A percentile compares a stretch with the other conserved stretches of the same genome.
Conservation (phyloP, 1,140 invertebrate species). For the Spodoptera frugiperda region DNA sequence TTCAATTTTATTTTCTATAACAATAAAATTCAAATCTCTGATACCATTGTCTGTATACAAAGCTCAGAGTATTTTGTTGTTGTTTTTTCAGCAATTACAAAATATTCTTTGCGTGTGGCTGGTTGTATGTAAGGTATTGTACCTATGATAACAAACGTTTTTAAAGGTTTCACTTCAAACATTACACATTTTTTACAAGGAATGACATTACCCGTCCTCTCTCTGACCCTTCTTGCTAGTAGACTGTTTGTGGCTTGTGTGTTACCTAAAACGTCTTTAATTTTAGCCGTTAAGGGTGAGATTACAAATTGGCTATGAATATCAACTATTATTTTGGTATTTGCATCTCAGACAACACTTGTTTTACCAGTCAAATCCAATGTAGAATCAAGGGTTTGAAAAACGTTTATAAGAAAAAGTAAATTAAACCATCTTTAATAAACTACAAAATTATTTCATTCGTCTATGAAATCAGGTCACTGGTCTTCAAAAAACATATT, state of each 20-base stretch:
- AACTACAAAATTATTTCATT: too few species aligned
- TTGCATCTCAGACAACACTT: background rate
- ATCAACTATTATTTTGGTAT: background rate
- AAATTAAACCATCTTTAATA: too few species aligned
- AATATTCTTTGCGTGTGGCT: constrained; percentile 93
- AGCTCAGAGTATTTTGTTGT: constrained; percentile 84
- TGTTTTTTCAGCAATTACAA: constrained; percentile 90
- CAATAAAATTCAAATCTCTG: constrained; percentile 20
- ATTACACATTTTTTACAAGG: constrained; percentile 79
- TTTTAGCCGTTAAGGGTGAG: background rate
- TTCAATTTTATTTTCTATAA: constrained; percentile 9
- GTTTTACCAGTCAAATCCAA: too few species aligned
- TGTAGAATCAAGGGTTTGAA: too few species aligned
- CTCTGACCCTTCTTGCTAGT: constrained; percentile 60
- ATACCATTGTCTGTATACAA: constrained; percentile 36
- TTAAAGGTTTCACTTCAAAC: constrained; percentile 80
- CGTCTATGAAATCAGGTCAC: too few species aligned
- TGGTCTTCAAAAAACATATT: background rate
- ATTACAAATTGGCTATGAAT: background rate
- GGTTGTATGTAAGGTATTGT: constrained; percentile 92
- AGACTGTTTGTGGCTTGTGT: constrained; percentile 54
- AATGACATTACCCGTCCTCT: constrained; percentile 73
- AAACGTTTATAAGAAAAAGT: too few species aligned
- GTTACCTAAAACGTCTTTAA: constrained; percentile 58
- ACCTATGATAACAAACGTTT: constrained; percentile 67